phyloP scores from a whole-genome alignment of 1,140 invertebrate species.

The Chelonus insularis region DNA sequence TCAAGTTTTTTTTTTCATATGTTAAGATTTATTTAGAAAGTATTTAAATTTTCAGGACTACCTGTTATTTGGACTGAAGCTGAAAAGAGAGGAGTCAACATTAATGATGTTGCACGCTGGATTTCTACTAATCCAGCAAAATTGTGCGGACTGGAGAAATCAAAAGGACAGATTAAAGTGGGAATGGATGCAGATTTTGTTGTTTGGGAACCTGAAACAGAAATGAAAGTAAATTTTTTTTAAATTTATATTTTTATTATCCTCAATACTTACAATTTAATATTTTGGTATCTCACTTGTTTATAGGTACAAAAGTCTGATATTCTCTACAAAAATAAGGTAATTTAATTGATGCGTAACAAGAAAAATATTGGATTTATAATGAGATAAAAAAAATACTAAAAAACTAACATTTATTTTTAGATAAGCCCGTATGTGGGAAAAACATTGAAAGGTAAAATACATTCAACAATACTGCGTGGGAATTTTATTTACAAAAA shows the following conservation, averaged over 20 bases:
- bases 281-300: slow-evolving; percentile 9
- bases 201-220: slow-evolving; percentile 69
- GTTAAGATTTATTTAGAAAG: slow-evolving; percentile 2
- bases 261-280: neutral
- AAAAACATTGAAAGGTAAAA: slow-evolving; percentile 61
- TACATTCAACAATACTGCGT: slow-evolving; percentile 65
- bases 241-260: neutral
- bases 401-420: slow-evolving; percentile 37
- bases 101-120: slow-evolving; percentile 64
- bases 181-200: slow-evolving; percentile 76
- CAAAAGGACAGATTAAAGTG: slow-evolving; percentile 64
- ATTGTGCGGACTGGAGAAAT: slow-evolving; percentile 63
- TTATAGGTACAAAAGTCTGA: slow-evolving; percentile 48
- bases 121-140: slow-evolving; percentile 66
- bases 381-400: too few relatives aligned
- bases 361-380: too few relatives aligned
- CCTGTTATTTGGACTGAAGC: slow-evolving; percentile 70
- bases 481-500: slow-evolving; percentile 63
- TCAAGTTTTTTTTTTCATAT: neutral
- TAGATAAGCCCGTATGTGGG: slow-evolving; percentile 65
- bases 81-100: slow-evolving; percentile 54
- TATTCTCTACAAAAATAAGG: slow-evolving; percentile 65
- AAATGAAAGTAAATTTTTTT: slow-evolving; percentile 55
- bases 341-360: neutral
- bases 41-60: slow-evolving; percentile 51